Percentiles rank a stretch among this genome's conserved stretches.
phyloP scores from a whole-genome alignment of 2,113 vertebrate species.

The Muscicapa adusta region DNA sequence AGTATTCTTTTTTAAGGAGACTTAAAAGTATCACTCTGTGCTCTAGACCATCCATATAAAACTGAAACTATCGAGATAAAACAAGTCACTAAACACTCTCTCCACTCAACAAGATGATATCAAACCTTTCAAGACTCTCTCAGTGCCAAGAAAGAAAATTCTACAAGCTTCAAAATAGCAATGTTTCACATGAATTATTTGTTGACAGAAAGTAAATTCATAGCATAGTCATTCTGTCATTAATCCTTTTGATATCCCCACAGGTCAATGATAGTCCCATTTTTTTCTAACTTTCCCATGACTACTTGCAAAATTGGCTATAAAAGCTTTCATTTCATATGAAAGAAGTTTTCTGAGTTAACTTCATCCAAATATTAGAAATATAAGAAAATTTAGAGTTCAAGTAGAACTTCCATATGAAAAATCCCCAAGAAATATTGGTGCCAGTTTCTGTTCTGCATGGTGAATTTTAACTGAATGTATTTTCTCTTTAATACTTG shows the following conservation, averaged over 20 bases:
- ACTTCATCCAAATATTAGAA: not conserved
- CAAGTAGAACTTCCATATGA: not conserved
- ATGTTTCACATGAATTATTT: not conserved
- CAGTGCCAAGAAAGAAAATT: not conserved
- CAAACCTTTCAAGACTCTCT: not conserved
- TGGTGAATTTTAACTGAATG: not conserved
- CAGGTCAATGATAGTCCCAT: not conserved
- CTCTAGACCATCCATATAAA: not conserved
- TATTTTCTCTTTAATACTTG: not conserved
- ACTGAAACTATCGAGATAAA: not conserved
- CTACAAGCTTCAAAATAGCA: not conserved
- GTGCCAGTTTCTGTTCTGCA: not conserved
- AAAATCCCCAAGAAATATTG: not conserved
- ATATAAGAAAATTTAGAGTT: not conserved
- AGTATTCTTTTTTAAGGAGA: not conserved
- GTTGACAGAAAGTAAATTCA: conserved; percentile 36
- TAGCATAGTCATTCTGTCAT: not conserved
- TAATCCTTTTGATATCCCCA: not conserved
- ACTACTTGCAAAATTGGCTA: not conserved
- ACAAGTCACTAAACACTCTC: not conserved
- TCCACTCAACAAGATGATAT: not conserved
- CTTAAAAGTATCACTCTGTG: not conserved
- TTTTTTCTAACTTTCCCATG: not conserved
- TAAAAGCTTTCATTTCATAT: not conserved
- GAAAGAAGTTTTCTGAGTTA: not conserved